Evolutionary conservation across 1,140 invertebrate genomes (phyloP).

Genomic region (Linepithema humile): DNA sequence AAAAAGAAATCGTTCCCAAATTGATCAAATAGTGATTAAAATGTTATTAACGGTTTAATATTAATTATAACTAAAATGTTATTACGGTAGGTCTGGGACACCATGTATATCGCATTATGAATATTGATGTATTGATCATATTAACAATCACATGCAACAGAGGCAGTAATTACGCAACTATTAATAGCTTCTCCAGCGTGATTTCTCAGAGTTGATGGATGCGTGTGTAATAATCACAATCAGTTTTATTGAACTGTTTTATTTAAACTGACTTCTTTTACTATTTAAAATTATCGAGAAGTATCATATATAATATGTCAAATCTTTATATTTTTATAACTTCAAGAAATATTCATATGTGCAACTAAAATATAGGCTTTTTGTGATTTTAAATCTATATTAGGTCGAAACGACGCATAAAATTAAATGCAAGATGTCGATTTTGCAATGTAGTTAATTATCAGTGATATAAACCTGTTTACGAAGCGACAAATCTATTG

Average conservation of each 20-base stretch:
- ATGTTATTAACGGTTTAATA: no score
- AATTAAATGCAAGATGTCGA: not conserved
- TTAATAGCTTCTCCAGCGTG: not conserved
- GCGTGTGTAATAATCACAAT: no score
- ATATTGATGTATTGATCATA: not conserved
- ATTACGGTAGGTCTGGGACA: no score
- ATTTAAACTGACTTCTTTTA: no score
- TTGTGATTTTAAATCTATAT: not conserved
- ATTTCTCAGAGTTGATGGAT: not conserved
- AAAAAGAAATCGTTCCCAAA: no score
- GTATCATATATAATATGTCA: not conserved
- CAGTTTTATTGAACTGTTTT: no score
- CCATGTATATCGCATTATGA: not conserved
- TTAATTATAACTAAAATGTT: no score
- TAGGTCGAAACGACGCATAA: not conserved
- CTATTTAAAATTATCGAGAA: not conserved
- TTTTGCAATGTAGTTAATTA: constrained; percentile 58
- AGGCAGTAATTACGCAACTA: not conserved
- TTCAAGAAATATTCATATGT: not conserved
- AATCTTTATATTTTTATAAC: not conserved
- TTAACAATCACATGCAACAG: not conserved
- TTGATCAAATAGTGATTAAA: no score
- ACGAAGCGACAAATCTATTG: constrained; percentile 39
- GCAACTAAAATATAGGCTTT: not conserved
- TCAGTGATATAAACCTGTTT: constrained; percentile 52